phyloP scores from a whole-genome alignment of 2,888 invertebrate genomes.

The Cactoblastis cactorum region DNA sequence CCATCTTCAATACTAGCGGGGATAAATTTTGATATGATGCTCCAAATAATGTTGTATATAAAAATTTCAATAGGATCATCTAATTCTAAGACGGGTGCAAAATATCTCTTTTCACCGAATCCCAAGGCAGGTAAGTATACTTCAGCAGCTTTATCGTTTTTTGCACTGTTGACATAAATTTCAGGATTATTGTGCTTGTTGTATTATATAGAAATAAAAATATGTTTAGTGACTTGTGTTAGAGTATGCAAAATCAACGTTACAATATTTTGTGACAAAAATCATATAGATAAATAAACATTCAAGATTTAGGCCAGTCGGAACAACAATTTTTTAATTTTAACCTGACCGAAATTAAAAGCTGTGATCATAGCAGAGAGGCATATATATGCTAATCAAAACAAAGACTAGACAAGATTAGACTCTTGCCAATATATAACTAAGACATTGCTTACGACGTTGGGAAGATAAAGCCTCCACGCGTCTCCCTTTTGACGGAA shows the following conservation, averaged over 20 bases:
- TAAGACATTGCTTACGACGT: background rate
- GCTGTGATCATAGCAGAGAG: too few species aligned
- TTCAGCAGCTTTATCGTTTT: conserved; percentile 44
- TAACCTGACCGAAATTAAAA: too few species aligned
- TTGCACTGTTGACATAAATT: conserved; percentile 42
- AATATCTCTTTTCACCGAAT: conserved; percentile 56
- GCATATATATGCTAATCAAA: too few species aligned
- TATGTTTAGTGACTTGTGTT: too few species aligned
- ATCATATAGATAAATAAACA: too few species aligned
- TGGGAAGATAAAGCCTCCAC: background rate
- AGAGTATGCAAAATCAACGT: too few species aligned
- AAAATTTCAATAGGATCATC: conserved; percentile 32
- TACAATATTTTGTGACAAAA: too few species aligned
- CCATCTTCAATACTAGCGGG: conserved; percentile 51
- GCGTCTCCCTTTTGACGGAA: background rate
- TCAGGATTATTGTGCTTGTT: too few species aligned
- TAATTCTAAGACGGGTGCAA: conserved; percentile 42
- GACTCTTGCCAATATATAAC: background rate
- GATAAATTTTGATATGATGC: conserved; percentile 37
- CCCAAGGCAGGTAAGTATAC: conserved; percentile 47
- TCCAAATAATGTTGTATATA: conserved; percentile 48
- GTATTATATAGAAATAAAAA: too few species aligned
- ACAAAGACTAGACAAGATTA: too few species aligned
- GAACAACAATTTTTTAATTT: too few species aligned
- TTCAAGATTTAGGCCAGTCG: too few species aligned